Base-by-base conservation (phyloP, 2,113 vertebrate genomes). In the Ptilonorhynchus violaceus region DNA sequence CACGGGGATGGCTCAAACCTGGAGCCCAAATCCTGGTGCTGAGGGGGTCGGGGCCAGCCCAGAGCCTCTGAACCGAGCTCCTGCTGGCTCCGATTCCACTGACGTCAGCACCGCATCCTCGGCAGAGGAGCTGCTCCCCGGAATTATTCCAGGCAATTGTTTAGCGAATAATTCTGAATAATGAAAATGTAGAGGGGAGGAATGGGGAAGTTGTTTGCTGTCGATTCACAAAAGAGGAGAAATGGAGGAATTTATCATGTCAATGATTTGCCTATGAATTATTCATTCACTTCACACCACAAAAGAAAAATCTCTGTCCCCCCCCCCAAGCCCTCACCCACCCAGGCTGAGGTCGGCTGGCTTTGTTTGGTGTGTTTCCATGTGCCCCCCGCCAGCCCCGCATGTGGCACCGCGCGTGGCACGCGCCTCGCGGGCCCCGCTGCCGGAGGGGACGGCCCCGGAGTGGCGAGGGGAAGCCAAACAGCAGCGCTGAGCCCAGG, bases 161-260 rank as follows among this genome's bases (percentile, higher is more conserved):
- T 97, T 89, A 77, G 82, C 16, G 89, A 96, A 93, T 96, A 95
- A 96, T 87, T 96, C 58, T 3, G 64, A 89, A 93, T 88, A 92
- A 96, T 96, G 94, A 92, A 93, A 96, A 91, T 60, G 91, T 86
- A 81, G 72, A 89, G 73, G 89, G 90, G 88, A 88, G 88, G 85
- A 93, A 92, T 49, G 67, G 93, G 88, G 50, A 96, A 95, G 89
- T 95, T 96, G 91, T 80, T 95, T 28, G 6, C 63, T 64, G 81
- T 89, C 87, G 60, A 31, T 70, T 92, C 84, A 85, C 94, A 94
- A 92, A 96, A 85, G 90, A 72, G 79, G 83, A 88, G 88, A 70
- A 95, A 92, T 23, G 64, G 85, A 93, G 76, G 92, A 81, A 93
- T 93, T 97, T 93, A 93, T 95, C 92, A 90, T 93, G 93, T 92